Evolutionary conservation across 2,888 invertebrate genomes (phyloP).

Genomic region (Hybos culiciformis): DNA sequence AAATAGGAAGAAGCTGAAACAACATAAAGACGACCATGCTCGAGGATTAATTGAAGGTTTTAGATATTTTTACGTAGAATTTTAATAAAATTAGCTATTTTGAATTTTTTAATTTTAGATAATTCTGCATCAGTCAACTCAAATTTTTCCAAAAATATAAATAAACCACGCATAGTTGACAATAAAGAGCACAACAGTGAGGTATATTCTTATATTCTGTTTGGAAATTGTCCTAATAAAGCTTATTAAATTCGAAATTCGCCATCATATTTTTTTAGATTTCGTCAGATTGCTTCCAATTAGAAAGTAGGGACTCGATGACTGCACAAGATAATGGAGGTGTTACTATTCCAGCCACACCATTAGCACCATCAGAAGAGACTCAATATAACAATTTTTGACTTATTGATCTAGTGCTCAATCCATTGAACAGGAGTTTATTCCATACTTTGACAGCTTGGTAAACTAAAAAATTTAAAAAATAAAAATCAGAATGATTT

Average conservation of each 20-base stretch:
- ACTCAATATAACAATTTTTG: too few species aligned
- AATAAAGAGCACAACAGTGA: constrained; percentile 19
- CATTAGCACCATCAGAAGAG: constrained; percentile 31
- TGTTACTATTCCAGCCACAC: constrained; percentile 31
- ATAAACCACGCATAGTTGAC: constrained; percentile 18
- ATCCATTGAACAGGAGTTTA: too few species aligned
- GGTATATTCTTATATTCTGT: constrained; percentile 16
- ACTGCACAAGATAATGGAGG: constrained; percentile 32
- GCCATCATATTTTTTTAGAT: constrained; percentile 17
- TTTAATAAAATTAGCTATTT: too few species aligned
- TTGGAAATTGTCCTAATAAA: background rate
- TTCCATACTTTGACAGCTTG: too few species aligned
- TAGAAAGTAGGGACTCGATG: constrained; percentile 30
- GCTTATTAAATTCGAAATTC: background rate
- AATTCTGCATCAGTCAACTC: constrained; percentile 21
- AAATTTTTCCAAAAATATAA: constrained; percentile 18
- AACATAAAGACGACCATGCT: constrained; percentile 28
- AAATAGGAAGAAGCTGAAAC: constrained; percentile 21
- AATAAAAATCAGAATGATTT: too few species aligned
- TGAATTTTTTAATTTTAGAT: background rate
- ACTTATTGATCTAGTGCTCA: too few species aligned
- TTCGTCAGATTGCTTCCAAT: constrained; percentile 29
- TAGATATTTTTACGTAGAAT: background rate
- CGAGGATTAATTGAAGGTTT: constrained; percentile 27
- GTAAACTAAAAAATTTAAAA: too few species aligned